Conservation (phyloP, 2,888 invertebrate genomes). For the Polia nebulosa region DNA sequence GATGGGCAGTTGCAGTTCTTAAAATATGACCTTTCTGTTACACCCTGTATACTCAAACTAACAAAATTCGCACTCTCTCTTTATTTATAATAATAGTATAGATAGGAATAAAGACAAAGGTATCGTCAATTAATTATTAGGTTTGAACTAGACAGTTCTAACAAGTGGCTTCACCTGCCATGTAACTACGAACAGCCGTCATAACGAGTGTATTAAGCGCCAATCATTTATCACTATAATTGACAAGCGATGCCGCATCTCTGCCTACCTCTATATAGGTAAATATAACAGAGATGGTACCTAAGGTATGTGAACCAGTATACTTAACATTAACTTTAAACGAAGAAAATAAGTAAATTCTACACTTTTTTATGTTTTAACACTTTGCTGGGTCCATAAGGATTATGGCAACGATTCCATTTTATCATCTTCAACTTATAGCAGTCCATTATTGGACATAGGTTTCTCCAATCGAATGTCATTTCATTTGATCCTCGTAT, state of each 20-base stretch:
- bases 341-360: neutral
- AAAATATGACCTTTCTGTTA: too few relatives aligned
- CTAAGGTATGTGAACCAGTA: conserved; percentile 34
- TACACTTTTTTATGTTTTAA: neutral
- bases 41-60: too few relatives aligned
- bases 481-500: neutral
- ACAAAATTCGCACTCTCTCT: neutral
- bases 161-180: conserved; percentile 41
- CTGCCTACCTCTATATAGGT: conserved; percentile 16
- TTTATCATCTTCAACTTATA: too few relatives aligned
- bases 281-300: conserved; percentile 28
- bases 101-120: neutral
- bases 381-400: neutral
- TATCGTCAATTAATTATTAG: too few relatives aligned
- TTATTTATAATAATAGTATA: neutral
- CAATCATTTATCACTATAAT: conserved; percentile 64
- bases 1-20: too few relatives aligned
- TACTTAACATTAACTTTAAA: conserved; percentile 20
- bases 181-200: conserved; percentile 23
- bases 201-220: conserved; percentile 32
- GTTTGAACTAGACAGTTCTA: conserved; percentile 20
- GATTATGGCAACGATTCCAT: too few relatives aligned
- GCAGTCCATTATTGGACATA: too few relatives aligned
- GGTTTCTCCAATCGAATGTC: neutral
- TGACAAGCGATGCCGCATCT: conserved; percentile 54